Base-by-base conservation (phyloP, 1,140 invertebrate genomes). In the Limonius californicus region DNA sequence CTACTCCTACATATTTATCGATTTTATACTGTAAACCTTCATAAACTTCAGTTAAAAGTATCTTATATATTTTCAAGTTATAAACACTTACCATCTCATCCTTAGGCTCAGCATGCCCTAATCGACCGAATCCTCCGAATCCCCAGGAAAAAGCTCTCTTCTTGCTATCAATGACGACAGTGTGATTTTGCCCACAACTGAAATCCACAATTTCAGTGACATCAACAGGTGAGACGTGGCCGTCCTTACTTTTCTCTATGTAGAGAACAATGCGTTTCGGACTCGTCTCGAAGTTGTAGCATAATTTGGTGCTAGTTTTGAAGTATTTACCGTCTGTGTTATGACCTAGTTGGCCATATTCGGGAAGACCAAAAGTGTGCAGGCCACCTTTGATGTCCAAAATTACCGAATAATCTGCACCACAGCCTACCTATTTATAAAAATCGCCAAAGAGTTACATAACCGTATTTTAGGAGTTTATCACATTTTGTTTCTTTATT, bases 301-400 rank as follows among this genome's bases (percentile, higher is more conserved):
- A 88, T 65, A 97, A 79, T 73, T 95, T 97, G 21, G 88, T 94
- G 63, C 86, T 89, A 12, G 90, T 92, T 42, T 94, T 87, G 75
- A 97, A 95, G 71, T 93, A 97, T 77, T 95, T 93, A 16, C 93
- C 94, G 78, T 96, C 94, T 4, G 92, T 92, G 70, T 96, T 96
- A 76, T 97, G 93, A 85, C 88, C 89, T 21, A 97, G 74, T 72
- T 94, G 92, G 2, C 95, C 95, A 78, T 94, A 94, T 72, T 97
- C 94, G 0, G 95, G 95, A 61, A 89, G 84, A 3, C 95, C 95
- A 75, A 97, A 97, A 0, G 93, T 92, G 75, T 94, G 91, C 8
- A 97, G 77, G 59, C 86, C 87, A 8, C 94, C 94, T 75, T 93
- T 90, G 58, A 90, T 87, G 74, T 97, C 94, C 18, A 95, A 75